Evolutionary conservation across 1,140 invertebrate species (phyloP).

Genomic region (Phymorhynchus buccinoides): DNA sequence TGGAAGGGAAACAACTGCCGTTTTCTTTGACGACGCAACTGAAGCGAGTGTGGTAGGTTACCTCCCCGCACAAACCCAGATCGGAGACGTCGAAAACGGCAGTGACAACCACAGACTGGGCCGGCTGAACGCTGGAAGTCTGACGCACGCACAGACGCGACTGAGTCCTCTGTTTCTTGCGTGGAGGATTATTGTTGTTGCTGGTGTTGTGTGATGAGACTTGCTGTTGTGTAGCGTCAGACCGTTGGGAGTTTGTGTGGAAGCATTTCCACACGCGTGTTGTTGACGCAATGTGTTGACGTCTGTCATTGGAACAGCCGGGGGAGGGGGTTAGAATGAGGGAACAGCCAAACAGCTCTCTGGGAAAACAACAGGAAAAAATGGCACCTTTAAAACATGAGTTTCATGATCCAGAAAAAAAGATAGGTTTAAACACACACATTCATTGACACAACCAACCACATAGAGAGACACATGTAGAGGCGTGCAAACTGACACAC

Average conservation of each 20-base stretch:
- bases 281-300: not conserved
- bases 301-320: not conserved
- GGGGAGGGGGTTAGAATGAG: not conserved
- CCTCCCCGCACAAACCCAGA: not conserved
- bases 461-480: no score
- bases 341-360: not conserved
- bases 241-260: not conserved
- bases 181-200: not conserved
- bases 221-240: not conserved
- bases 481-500: no score
- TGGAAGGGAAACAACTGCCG: not conserved
- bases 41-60: not conserved
- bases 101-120: not conserved
- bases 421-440: no score
- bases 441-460: no score
- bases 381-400: no score
- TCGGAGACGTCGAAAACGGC: not conserved
- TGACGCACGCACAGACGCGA: not conserved
- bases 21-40: not conserved
- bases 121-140: not conserved
- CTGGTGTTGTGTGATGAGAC: not conserved
- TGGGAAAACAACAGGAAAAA: not conserved
- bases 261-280: not conserved
- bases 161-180: constrained; percentile 1
- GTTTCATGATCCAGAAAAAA: no score